A percentile compares a stretch with the other conserved stretches of the same genome.
Evolutionary conservation across 1,140 invertebrate species (phyloP).

Genomic region (Solen grandis): DNA sequence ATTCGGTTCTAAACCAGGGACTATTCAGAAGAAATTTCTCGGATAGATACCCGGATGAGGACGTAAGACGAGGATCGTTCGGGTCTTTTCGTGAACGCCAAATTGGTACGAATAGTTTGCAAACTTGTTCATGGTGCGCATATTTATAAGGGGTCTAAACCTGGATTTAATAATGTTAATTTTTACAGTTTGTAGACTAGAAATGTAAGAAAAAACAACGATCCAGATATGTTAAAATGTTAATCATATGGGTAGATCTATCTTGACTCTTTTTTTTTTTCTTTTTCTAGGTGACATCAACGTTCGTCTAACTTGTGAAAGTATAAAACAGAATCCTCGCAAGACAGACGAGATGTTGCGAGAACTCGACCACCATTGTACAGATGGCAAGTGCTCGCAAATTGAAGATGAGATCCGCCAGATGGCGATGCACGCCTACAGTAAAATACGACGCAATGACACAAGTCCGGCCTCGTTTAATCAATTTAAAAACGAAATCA

Average conservation of each 20-base stretch:
- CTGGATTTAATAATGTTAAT: too few species aligned
- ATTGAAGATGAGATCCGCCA: constrained; percentile 45
- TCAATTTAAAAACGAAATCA: constrained; percentile 41
- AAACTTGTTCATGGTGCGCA: too few species aligned
- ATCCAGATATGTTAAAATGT: too few species aligned
- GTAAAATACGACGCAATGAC: constrained; percentile 37
- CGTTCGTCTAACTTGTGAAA: constrained; percentile 36
- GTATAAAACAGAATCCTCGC: constrained; percentile 10
- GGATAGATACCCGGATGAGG: not conserved
- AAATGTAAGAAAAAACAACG: too few species aligned
- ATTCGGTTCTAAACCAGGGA: not conserved
- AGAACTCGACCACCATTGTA: constrained; percentile 48
- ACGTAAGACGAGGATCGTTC: not conserved
- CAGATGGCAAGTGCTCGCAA: constrained; percentile 37
- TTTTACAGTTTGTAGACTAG: too few species aligned
- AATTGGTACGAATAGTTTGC: too few species aligned
- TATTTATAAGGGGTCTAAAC: too few species aligned
- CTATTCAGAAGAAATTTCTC: not conserved
- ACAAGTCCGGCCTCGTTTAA: constrained; percentile 25
- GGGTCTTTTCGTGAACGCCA: not conserved
- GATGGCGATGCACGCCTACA: constrained; percentile 53
- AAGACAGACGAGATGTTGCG: constrained; percentile 37
- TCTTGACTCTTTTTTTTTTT: too few species aligned
- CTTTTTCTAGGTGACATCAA: constrained; percentile 46
- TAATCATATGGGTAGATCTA: too few species aligned